Conservation (phyloP, 2,888 invertebrate genomes). For the Lycaena phlaeas region DNA sequence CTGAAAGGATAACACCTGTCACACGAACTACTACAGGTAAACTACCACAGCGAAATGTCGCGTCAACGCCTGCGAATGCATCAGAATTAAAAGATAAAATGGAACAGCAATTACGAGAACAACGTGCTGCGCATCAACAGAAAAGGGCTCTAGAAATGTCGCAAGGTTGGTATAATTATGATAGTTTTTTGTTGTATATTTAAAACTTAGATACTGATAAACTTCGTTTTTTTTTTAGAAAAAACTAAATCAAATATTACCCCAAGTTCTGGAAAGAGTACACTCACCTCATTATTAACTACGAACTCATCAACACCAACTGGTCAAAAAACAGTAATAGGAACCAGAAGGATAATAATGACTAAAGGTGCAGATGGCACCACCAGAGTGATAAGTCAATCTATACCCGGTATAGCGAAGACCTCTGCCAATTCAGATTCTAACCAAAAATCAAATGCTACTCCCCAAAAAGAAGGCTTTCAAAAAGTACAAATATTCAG, state of each 20-base stretch:
- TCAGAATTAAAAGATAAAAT: slow-evolving; percentile 90
- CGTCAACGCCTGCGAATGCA: slow-evolving; percentile 73
- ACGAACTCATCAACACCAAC: slow-evolving; percentile 55
- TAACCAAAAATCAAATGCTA: slow-evolving; percentile 31
- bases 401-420: slow-evolving; percentile 52
- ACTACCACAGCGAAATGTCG: slow-evolving; percentile 60
- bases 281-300: slow-evolving; percentile 78
- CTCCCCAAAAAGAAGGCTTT: slow-evolving; percentile 55
- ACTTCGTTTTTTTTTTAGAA: slow-evolving; percentile 30
- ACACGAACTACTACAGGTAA: slow-evolving; percentile 87
- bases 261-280: slow-evolving; percentile 73
- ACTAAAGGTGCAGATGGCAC: slow-evolving; percentile 81
- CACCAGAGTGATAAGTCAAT: slow-evolving; percentile 76
- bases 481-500: slow-evolving; percentile 94
- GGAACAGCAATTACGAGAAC: slow-evolving; percentile 91
- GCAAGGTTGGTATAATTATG: slow-evolving; percentile 67
- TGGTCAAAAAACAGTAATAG: slow-evolving; percentile 77
- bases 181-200: background rate
- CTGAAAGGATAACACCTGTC: slow-evolving; percentile 81
- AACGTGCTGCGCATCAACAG: slow-evolving; percentile 91
- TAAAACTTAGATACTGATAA: too few relatives aligned
- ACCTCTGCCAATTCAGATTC: slow-evolving; percentile 49
- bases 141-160: slow-evolving; percentile 82
- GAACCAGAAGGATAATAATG: slow-evolving; percentile 80
- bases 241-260: slow-evolving; percentile 63